Conservation (phyloP, 2,888 invertebrate species). For the Neoscelio sp. region DNA sequence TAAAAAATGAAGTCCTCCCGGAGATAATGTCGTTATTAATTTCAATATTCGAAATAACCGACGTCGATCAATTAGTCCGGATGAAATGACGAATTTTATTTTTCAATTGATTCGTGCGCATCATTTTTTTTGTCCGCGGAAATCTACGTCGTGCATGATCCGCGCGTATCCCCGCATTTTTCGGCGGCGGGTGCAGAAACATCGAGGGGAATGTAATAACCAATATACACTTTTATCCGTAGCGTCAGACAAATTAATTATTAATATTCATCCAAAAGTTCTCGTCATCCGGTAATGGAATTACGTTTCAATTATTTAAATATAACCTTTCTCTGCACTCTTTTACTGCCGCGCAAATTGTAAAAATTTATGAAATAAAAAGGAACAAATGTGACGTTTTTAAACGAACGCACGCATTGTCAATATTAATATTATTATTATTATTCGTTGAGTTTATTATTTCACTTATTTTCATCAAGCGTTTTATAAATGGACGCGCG, state of each 20-base stretch:
- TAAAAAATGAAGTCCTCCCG: constrained; percentile 24
- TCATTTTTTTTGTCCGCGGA: constrained; percentile 24
- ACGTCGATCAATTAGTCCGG: constrained; percentile 55
- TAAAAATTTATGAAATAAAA: constrained; percentile 32
- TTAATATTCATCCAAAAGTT: constrained; percentile 60
- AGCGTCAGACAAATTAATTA: constrained; percentile 63
- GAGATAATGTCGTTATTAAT: constrained; percentile 55
- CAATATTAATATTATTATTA: constrained; percentile 39
- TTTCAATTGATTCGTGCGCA: constrained; percentile 41
- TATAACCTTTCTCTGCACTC: constrained; percentile 46
- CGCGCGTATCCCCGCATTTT: constrained; percentile 22
- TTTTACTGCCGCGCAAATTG: constrained; percentile 24
- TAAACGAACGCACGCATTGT: constrained; percentile 14
- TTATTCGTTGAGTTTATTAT: constrained; percentile 40
- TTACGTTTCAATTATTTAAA: constrained; percentile 61
- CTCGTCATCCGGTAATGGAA: constrained; percentile 60
- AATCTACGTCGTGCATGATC: constrained; percentile 1
- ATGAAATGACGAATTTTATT: constrained; percentile 59
- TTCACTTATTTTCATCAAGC: constrained; percentile 41
- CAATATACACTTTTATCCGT: constrained; percentile 55
- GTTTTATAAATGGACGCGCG: constrained; percentile 30
- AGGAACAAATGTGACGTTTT: constrained; percentile 30
- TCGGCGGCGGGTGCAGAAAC: constrained; percentile 13
- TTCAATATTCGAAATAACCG: constrained; percentile 32
- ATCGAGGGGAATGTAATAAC: constrained; percentile 48